Conservation (phyloP, 2,888 invertebrate genomes). For the Schrankia costaestrigalis region DNA sequence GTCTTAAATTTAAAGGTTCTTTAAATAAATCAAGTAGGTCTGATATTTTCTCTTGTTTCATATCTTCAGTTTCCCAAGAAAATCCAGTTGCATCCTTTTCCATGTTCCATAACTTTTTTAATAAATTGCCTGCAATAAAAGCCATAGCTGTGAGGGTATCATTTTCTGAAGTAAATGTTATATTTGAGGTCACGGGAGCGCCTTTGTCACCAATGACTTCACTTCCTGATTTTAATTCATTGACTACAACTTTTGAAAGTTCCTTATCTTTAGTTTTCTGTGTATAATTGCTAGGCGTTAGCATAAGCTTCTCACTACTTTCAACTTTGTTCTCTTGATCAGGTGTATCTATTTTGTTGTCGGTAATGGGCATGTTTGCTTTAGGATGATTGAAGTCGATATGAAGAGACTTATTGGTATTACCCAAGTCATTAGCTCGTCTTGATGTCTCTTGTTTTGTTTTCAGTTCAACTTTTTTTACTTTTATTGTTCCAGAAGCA, state of each 20-base stretch:
- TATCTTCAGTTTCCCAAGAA: constrained; percentile 51
- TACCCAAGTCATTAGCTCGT: constrained; percentile 35
- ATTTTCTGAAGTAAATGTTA: constrained; percentile 70
- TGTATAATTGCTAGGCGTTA: constrained; percentile 48
- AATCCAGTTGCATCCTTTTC: constrained; percentile 54
- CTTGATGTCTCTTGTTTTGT: constrained; percentile 35
- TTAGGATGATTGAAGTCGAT: constrained; percentile 55
- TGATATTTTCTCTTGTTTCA: constrained; percentile 64
- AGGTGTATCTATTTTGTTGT: constrained; percentile 60
- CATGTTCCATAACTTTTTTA: constrained; percentile 71
- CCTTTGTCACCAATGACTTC: constrained; percentile 60
- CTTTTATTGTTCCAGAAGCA: constrained; percentile 52
- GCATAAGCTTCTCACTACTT: constrained; percentile 38
- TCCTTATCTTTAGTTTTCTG: constrained; percentile 52
- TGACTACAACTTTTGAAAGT: constrained; percentile 63
- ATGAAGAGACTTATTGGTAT: constrained; percentile 44
- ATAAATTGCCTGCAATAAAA: constrained; percentile 67
- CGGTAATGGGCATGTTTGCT: constrained; percentile 46
- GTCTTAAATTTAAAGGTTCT: constrained; percentile 63
- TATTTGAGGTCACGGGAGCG: constrained; percentile 58
- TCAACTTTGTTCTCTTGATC: constrained; percentile 42
- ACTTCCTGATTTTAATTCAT: constrained; percentile 56
- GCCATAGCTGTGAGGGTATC: constrained; percentile 70
- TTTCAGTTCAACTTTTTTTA: constrained; percentile 40
- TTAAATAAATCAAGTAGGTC: constrained; percentile 66